Evolutionary conservation across 1,140 invertebrate genomes (phyloP), one percentile per base, ranked within the genome.

Genomic region (Oryctes rhinoceros): DNA sequence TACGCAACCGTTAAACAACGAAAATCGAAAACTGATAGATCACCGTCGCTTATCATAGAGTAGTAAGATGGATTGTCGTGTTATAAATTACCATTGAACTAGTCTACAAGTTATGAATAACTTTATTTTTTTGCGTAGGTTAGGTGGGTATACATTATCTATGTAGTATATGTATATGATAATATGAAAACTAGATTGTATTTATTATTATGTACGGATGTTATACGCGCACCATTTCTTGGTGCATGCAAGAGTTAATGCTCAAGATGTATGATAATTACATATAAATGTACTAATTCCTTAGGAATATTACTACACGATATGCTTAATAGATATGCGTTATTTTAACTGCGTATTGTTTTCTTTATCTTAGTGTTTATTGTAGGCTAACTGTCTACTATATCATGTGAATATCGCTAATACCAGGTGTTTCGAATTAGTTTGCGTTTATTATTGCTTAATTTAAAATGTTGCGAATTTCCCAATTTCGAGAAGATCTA

Each of bases 1-100:
- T 96, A 96, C 86, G 94, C 94, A 67, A 96, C 94, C 78, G 94
- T 96, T 84, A 96, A 96, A 90, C 91, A 95, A 84, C 91, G 94
- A 85, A 96, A 96, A 90, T 94, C 94, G 80, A 87, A 84, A 77
- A 92, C 94, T 89, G 94, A 96, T 88, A 91, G 94, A 83, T 95
- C 94, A 76, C 94, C 94, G 83, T 94, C 95, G 71, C 89, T 93
- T 86, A 92, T 94, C 71, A 80, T 88, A 78, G 87, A 88, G 81
- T 88, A 87, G 80, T 75, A 53, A 76, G 37, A 75, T 75, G 49
- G 47, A 79, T 74, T 35, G 18, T 13, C 79, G 62, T 53, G 6
- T 75, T 30, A 35, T 20, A 35, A 75, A 49, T 79, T 49, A 79
- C 37, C 49, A 48, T 79, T 30, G 39, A 79, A 71, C 49, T 78